These are phyloP conservation scores for Bovichtus variegatus DNA, from an alignment of 2,797 vertebrate species.

Conservation along the genomic window DNA sequence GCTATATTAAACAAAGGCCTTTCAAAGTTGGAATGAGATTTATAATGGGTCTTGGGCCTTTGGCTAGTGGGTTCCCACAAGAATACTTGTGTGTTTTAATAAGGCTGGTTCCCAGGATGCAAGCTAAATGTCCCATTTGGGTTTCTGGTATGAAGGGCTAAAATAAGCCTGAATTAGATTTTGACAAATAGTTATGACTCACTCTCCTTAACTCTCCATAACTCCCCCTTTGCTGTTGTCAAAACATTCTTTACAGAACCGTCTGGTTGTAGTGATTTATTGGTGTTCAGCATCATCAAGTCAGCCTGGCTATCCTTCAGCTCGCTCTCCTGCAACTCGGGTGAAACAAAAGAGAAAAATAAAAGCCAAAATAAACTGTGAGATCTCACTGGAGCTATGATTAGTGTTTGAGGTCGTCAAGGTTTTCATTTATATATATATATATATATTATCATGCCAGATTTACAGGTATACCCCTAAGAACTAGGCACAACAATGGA, in stretches of 20 bases:
- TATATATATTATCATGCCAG: too few relatives aligned
- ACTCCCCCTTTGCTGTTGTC: conserved; percentile 18
- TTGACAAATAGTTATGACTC: conserved; percentile 50
- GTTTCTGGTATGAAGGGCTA: conserved; percentile 31
- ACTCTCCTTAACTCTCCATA: conserved; percentile 17
- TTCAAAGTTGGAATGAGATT: conserved; percentile 43
- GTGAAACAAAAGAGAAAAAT: conserved; percentile 13
- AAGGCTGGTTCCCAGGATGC: conserved; percentile 46
- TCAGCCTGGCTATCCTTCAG: conserved; percentile 1
- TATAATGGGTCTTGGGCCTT: conserved; percentile 37
- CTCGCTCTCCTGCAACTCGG: conserved; percentile 1
- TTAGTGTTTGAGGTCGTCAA: background rate
- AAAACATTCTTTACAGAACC: conserved; percentile 3
- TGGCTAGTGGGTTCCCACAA: conserved; percentile 27
- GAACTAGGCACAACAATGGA: background rate
- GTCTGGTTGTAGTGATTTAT: conserved; percentile 38
- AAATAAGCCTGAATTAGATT: conserved; percentile 41
- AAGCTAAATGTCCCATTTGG: conserved; percentile 41
- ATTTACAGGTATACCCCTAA: background rate
- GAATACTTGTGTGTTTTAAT: conserved; percentile 61
- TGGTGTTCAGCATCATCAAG: conserved; percentile 21
- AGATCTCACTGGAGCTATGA: background rate
- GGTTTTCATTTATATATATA: background rate
- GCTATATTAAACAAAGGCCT: conserved; percentile 30
- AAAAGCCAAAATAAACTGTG: background rate